phyloP scores from a whole-genome alignment of 2,113 vertebrate genomes.

The Otis tarda region DNA sequence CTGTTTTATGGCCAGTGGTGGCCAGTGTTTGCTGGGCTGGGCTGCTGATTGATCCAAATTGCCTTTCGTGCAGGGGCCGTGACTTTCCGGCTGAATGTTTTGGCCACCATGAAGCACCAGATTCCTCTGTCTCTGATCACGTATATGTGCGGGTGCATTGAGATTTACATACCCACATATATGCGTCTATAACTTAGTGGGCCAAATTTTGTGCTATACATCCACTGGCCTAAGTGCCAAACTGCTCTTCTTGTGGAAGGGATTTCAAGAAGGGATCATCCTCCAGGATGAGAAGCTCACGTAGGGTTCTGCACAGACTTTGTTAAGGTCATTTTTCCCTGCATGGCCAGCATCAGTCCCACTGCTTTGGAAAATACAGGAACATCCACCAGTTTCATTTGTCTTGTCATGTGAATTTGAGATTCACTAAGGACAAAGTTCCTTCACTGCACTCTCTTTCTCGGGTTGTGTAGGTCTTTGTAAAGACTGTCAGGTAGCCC shows the following conservation, averaged over 20 bases:
- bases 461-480: background rate
- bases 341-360: background rate
- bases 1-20: background rate
- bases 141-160: background rate
- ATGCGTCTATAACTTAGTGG: fast-evolving
- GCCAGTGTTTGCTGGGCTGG: background rate
- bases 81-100: background rate
- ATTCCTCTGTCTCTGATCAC: background rate
- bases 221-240: background rate
- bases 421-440: background rate
- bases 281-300: background rate
- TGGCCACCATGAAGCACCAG: background rate
- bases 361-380: background rate
- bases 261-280: background rate
- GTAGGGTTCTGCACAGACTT: background rate
- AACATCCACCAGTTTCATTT: background rate
- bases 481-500: background rate
- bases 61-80: background rate
- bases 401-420: background rate
- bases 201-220: background rate
- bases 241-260: background rate
- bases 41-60: background rate
- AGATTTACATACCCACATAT: background rate
- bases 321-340: background rate
- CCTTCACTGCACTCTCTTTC: background rate